Evolutionary conservation across 2,888 invertebrate species (phyloP).

Genomic region (Myopa tessellatipennis): DNA sequence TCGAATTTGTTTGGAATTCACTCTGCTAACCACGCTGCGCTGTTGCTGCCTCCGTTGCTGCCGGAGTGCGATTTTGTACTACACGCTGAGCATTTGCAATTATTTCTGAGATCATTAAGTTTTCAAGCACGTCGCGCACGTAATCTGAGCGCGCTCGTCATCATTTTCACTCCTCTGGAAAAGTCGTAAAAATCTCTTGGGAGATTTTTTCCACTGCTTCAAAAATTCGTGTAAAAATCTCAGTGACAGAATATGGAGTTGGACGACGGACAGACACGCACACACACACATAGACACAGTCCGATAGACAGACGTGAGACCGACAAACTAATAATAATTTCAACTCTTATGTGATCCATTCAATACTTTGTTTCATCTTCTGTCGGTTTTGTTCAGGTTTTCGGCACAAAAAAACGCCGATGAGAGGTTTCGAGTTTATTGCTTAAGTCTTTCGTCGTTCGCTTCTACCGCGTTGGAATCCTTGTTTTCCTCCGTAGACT

Average conservation of each 20-base stretch:
- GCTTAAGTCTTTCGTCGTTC: slow-evolving; percentile 5
- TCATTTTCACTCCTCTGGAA: slow-evolving; percentile 28
- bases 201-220: slow-evolving; percentile 55
- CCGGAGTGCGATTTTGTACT: slow-evolving; percentile 28
- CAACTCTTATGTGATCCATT: too few relatives aligned
- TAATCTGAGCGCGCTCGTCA: slow-evolving; percentile 44
- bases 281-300: too few relatives aligned
- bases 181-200: slow-evolving; percentile 61
- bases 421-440: neutral
- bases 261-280: too few relatives aligned
- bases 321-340: neutral
- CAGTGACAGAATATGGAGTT: neutral
- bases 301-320: neutral
- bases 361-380: too few relatives aligned
- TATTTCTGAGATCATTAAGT: slow-evolving; percentile 63
- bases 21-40: slow-evolving; percentile 10
- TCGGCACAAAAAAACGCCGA: too few relatives aligned
- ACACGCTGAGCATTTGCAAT: slow-evolving; percentile 61
- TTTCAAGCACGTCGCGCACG: slow-evolving; percentile 63
- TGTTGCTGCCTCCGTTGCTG: slow-evolving; percentile 34
- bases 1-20: slow-evolving; percentile 11
- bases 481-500: too few relatives aligned
- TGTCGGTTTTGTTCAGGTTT: too few relatives aligned
- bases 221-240: slow-evolving; percentile 15
- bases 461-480: too few relatives aligned